Evolutionary conservation across 2,888 invertebrate genomes (phyloP).

Genomic region (Drosophila anomalata): DNA sequence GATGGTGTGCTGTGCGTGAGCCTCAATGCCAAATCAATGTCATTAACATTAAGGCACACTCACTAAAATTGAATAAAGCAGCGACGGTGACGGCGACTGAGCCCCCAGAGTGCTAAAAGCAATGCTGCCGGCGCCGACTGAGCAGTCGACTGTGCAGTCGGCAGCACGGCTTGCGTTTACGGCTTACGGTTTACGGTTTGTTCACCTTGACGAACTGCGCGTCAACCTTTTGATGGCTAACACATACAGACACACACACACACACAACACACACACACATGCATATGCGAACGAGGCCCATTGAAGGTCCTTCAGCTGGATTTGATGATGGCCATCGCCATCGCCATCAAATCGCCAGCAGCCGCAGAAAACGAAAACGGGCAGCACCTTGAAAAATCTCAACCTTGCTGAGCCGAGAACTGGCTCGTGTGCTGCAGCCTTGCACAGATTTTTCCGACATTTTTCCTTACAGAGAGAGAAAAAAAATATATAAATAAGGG

Average conservation of each 20-base stretch:
- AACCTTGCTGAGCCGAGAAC: conserved; percentile 35
- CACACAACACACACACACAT: not conserved
- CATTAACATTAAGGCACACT: conserved; percentile 78
- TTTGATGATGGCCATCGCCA: conserved; percentile 61
- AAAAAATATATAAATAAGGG: not conserved
- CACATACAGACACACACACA: conserved; percentile 23
- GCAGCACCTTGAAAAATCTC: conserved; percentile 61
- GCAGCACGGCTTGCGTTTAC: conserved; percentile 5
- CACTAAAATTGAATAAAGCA: conserved; percentile 76
- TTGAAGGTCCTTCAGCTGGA: conserved; percentile 69
- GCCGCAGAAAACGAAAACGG: conserved; percentile 18
- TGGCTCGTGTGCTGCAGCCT: conserved; percentile 50
- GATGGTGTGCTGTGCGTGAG: conserved; percentile 36
- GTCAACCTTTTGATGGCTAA: conserved; percentile 69
- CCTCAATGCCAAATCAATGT: conserved; percentile 76
- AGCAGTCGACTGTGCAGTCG: conserved; percentile 26
- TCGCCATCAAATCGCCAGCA: conserved; percentile 44
- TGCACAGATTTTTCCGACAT: conserved; percentile 64
- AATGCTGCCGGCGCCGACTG: conserved; percentile 47
- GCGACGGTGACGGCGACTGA: conserved; percentile 37
- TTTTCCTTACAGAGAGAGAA: conserved; percentile 47
- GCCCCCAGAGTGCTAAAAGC: conserved; percentile 54
- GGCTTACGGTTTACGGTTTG: conserved; percentile 63
- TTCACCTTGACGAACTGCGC: conserved; percentile 73
- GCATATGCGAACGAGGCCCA: conserved; percentile 28